phyloP scores from a whole-genome alignment of 1,140 invertebrate species.

The Eriosoma lanigerum region DNA sequence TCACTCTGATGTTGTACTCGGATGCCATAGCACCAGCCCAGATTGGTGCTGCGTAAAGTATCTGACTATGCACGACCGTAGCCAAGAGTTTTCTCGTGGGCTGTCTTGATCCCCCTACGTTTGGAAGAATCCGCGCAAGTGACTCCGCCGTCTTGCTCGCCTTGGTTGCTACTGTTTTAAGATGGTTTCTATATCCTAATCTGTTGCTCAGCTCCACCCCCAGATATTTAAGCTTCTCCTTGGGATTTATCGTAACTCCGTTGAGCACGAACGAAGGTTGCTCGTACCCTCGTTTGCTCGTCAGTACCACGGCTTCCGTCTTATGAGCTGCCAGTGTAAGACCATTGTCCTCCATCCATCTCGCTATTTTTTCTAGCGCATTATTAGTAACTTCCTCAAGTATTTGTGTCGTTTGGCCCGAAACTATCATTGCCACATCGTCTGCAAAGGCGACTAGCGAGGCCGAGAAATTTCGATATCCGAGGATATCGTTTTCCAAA shows the following conservation, averaged over 20 bases:
- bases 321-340: background rate
- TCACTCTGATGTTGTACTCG: background rate
- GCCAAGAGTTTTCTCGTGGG: background rate
- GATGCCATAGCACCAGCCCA: too few relatives aligned
- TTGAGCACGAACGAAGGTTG: background rate
- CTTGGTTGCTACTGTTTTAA: background rate
- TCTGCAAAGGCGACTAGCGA: background rate
- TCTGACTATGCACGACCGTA: too few relatives aligned
- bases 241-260: background rate
- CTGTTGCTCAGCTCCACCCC: background rate
- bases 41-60: too few relatives aligned
- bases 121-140: background rate
- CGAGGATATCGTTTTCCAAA: too few relatives aligned
- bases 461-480: too few relatives aligned
- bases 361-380: too few relatives aligned
- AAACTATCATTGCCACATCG: background rate
- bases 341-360: too few relatives aligned
- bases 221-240: background rate
- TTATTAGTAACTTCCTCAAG: too few relatives aligned
- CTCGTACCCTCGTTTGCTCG: background rate
- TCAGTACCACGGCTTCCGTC: background rate
- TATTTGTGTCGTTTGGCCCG: background rate
- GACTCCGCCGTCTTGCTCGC: fast-evolving
- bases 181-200: background rate
- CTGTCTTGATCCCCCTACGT: background rate